Conservation (phyloP, 2,113 vertebrate genomes). For the Aphyosemion australe region DNA sequence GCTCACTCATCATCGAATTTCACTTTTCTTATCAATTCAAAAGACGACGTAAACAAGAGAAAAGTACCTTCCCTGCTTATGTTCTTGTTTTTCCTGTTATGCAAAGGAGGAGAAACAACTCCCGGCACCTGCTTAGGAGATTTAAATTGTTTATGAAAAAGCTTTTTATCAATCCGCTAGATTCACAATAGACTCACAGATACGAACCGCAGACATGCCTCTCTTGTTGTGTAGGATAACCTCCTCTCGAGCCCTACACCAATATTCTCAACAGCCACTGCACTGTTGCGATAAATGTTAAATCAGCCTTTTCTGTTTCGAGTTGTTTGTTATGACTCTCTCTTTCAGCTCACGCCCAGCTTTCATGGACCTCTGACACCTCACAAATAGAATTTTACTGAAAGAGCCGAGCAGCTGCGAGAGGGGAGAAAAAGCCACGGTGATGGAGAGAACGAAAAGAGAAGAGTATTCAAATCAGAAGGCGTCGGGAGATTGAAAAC, state of each 20-base stretch:
- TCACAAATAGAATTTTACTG: constrained; percentile 58
- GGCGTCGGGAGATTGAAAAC: constrained; percentile 15
- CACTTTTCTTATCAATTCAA: neutral
- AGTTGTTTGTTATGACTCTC: constrained; percentile 56
- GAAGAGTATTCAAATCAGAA: constrained; percentile 6
- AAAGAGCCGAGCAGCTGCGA: constrained; percentile 18
- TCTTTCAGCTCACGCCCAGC: constrained; percentile 51
- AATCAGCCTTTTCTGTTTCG: constrained; percentile 59
- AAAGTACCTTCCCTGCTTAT: neutral
- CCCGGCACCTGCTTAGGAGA: neutral
- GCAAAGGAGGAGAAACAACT: constrained; percentile 14
- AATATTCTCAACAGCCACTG: constrained; percentile 40
- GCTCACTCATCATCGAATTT: neutral
- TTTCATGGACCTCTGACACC: constrained; percentile 59
- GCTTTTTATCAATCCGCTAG: constrained; percentile 4
- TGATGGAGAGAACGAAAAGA: constrained; percentile 10
- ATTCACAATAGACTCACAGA: neutral
- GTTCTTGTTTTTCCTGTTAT: neutral
- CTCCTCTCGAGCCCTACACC: constrained; percentile 29
- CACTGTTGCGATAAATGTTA: constrained; percentile 50
- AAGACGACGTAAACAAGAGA: neutral
- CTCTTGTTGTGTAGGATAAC: constrained; percentile 16
- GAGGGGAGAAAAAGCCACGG: constrained; percentile 3
- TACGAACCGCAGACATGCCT: constrained; percentile 12
- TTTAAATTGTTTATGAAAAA: constrained; percentile 26